Percentiles rank a stretch among this genome's conserved stretches.
phyloP scores from a whole-genome alignment of 2,113 vertebrate genomes.

The Rissa tridactyla region DNA sequence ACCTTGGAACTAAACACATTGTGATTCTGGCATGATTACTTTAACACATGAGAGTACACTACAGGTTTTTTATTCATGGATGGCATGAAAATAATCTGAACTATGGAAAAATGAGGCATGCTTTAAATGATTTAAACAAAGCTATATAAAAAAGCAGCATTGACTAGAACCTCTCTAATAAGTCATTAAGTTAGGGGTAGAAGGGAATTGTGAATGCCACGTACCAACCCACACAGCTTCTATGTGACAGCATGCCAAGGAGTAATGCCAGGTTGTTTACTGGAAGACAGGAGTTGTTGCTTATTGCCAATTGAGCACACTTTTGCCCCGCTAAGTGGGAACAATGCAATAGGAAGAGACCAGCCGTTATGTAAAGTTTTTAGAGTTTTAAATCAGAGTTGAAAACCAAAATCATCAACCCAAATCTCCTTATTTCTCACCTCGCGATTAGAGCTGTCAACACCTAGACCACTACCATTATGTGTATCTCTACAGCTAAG shows the following conservation, averaged over 20 bases:
- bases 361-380: background rate
- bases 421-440: background rate
- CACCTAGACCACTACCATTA: background rate
- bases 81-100: background rate
- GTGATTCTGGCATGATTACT: background rate
- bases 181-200: background rate
- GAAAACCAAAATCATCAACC: background rate
- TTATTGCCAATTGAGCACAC: background rate
- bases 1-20: background rate
- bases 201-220: background rate
- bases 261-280: background rate
- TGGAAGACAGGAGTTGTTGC: background rate
- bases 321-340: background rate
- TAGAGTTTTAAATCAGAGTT: background rate
- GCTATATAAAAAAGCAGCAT: background rate
- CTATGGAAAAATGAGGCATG: background rate
- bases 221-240: background rate
- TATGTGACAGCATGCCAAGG: background rate
- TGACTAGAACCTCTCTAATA: background rate
- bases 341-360: background rate
- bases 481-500: background rate
- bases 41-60: background rate
- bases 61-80: background rate
- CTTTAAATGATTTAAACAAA: background rate
- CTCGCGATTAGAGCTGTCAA: rapidly evolving